These are phyloP conservation scores for Cololabis saira DNA, from an alignment of 2,113 vertebrate genomes.

Conservation along the genomic window DNA sequence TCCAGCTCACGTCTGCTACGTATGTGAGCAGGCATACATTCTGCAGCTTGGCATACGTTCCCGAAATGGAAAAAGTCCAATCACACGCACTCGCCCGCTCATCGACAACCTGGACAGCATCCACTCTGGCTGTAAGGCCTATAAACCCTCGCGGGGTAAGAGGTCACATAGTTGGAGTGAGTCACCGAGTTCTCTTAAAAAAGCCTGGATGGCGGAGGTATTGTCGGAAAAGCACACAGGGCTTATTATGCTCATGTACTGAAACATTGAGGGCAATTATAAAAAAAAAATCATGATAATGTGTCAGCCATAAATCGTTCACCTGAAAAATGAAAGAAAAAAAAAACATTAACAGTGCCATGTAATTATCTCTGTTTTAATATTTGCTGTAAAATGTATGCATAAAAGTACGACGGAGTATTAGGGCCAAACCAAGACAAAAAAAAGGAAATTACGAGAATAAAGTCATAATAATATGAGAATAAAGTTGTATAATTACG, in stretches of 20 bases:
- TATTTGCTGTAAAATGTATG: slow-evolving; percentile 7
- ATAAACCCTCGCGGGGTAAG: slow-evolving; percentile 54
- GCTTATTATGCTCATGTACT: slow-evolving; percentile 14
- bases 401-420: no score
- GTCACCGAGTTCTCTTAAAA: slow-evolving; percentile 44
- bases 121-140: slow-evolving; percentile 52
- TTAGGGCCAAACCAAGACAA: no score
- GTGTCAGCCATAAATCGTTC: not conserved
- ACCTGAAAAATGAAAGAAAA: not conserved
- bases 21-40: slow-evolving; percentile 66
- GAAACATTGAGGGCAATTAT: slow-evolving; percentile 21
- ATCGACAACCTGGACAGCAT: slow-evolving; percentile 51
- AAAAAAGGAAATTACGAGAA: no score
- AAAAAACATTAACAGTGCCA: not conserved
- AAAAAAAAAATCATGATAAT: not conserved
- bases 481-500: no score
- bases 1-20: slow-evolving; percentile 55
- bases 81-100: slow-evolving; percentile 26
- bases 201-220: slow-evolving; percentile 26
- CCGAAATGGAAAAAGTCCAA: slow-evolving; percentile 53
- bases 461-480: no score
- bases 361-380: slow-evolving; percentile 17
- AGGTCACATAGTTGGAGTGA: slow-evolving; percentile 54
- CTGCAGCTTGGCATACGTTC: slow-evolving; percentile 41
- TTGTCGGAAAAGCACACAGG: slow-evolving; percentile 32